A percentile compares a stretch with the other conserved stretches of the same genome.
Evolutionary conservation across 2,888 invertebrate genomes (phyloP).

Genomic region (Seira musarum): DNA sequence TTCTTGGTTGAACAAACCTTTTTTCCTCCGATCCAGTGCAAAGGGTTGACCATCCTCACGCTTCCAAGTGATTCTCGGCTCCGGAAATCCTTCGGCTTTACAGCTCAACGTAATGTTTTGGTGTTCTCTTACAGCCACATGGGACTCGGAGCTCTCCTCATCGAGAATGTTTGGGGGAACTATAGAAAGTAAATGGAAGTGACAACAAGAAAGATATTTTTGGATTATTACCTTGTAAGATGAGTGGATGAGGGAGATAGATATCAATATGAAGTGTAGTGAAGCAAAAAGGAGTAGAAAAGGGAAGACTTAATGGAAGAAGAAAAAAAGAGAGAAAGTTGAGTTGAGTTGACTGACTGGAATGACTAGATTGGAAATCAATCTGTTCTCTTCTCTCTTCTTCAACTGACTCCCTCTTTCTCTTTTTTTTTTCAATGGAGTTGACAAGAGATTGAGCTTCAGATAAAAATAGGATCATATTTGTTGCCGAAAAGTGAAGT

Average conservation of each 20-base stretch:
- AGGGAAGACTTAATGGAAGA: too few species aligned
- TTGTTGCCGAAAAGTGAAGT: too few species aligned
- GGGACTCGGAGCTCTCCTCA: slow-evolving; percentile 90
- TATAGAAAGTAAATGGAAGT: slow-evolving; percentile 72
- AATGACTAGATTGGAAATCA: slow-evolving; percentile 52
- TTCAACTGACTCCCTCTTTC: not conserved
- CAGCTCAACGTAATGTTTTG: slow-evolving; percentile 90
- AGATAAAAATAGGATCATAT: too few species aligned
- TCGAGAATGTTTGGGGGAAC: slow-evolving; percentile 96
- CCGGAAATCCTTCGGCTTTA: slow-evolving; percentile 91
- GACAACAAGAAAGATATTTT: slow-evolving; percentile 64
- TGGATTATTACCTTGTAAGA: slow-evolving; percentile 41
- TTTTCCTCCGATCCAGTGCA: slow-evolving; percentile 87
- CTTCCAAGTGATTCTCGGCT: slow-evolving; percentile 94
- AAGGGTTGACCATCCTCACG: slow-evolving; percentile 92
- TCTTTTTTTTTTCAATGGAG: too few species aligned
- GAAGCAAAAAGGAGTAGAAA: too few species aligned
- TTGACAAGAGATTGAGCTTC: slow-evolving; percentile 36
- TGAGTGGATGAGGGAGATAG: slow-evolving; percentile 3
- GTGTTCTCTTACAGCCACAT: slow-evolving; percentile 92
- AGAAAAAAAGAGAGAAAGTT: slow-evolving; percentile 15
- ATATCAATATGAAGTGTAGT: not conserved
- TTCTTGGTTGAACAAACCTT: slow-evolving; percentile 77
- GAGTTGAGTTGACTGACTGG: too few species aligned
- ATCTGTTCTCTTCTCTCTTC: slow-evolving; percentile 40